Percentiles rank a stretch among this genome's conserved stretches.
phyloP scores from a whole-genome alignment of 2,888 invertebrate species.

The Pseudococcus longispinus region DNA sequence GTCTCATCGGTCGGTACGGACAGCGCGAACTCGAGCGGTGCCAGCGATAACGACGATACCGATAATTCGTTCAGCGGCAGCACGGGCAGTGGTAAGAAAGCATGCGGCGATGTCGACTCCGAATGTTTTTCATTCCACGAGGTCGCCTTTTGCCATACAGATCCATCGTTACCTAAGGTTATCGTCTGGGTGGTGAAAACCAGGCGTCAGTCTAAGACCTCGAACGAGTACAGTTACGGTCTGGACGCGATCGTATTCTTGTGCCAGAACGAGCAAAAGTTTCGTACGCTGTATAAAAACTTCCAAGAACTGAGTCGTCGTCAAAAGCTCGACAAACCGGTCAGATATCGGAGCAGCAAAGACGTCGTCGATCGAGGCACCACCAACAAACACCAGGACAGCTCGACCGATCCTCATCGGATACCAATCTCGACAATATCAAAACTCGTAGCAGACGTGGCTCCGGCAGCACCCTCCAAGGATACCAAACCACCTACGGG shows the following conservation, averaged over 20 bases:
- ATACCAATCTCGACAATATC: neutral
- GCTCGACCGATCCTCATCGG: neutral
- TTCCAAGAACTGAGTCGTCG: constrained; percentile 61
- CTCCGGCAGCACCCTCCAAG: neutral
- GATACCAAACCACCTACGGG: constrained; percentile 1
- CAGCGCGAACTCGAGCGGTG: constrained; percentile 61
- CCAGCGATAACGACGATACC: constrained; percentile 60
- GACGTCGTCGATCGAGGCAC: constrained; percentile 49
- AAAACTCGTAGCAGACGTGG: neutral
- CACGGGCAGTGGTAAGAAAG: constrained; percentile 11
- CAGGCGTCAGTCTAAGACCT: constrained; percentile 45
- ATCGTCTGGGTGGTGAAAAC: constrained; percentile 62
- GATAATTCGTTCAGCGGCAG: constrained; percentile 54
- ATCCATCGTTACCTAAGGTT: constrained; percentile 61
- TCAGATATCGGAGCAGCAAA: constrained; percentile 59
- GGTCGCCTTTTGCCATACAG: constrained; percentile 62
- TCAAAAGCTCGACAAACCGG: constrained; percentile 59
- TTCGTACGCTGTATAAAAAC: constrained; percentile 60
- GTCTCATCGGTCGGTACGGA: constrained; percentile 59
- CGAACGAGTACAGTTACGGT: constrained; percentile 56
- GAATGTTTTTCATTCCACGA: constrained; percentile 60
- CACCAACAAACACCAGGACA: neutral
- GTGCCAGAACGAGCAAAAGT: constrained; percentile 60
- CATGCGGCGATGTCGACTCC: constrained; percentile 49
- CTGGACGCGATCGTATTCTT: constrained; percentile 61